Evolutionary conservation across 2,797 vertebrate species (phyloP), one percentile per base, ranked within the genome.

Genomic region (Euphonia xanthogaster): DNA sequence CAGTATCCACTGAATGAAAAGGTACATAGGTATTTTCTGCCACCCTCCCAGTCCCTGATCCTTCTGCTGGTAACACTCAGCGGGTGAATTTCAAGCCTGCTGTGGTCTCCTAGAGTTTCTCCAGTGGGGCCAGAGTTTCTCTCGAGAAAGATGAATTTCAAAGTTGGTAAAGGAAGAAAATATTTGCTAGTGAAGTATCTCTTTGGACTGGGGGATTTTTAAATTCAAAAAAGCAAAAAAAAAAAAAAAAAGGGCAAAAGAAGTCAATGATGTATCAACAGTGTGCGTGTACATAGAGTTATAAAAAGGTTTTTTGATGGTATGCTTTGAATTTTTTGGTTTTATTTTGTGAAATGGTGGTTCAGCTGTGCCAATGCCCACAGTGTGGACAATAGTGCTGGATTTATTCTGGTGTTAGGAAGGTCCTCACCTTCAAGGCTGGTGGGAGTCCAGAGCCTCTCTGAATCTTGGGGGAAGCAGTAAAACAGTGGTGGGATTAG

Each of bases 1-100:
- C 96, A 95, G 87, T 96, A 90, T 96, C 93, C 95, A 74, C 72
- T 93, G 88, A 96, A 95, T 1, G 23, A 93, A 96, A 97, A 97
- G 97, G 97, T 97, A 97, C 97, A 97, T 80, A 81, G 57, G 50
- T 90, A 80, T 95, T 95, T 93, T 83, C 79, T 90, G 63, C 79
- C 5, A 7, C 84, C 50, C 75, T 85, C 72, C 51, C 48, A 61
- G 72, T n/a, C 72, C 81, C 39, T 18, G 6, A 28, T 84, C 73
- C 48, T 73, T 81, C 76, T 75, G 57, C 50, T 77, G 68, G 67
- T 71, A 35, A 58, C 0, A 6, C 22, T 66, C 78, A 77, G 40
- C 1, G 3, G 58, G 44, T 37, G 72, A 93, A 15, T 50, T 89
- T 47, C 51, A 37, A 90, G 21, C 23, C 77, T 80, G 28, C 8